These are phyloP conservation scores for Laticauda colubrina DNA, from an alignment of 2,113 vertebrate genomes.

Conservation along the genomic window DNA sequence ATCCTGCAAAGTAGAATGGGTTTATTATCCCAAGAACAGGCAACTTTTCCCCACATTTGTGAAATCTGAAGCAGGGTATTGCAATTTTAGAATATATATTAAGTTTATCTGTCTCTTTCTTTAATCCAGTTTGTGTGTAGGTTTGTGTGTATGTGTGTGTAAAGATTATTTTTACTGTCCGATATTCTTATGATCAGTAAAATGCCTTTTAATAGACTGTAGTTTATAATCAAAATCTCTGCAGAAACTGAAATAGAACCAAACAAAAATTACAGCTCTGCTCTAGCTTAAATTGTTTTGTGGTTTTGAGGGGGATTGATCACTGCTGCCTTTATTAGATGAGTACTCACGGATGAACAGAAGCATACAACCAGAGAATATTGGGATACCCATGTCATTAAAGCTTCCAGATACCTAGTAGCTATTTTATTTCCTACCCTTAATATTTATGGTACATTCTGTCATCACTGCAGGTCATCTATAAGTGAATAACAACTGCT, in stretches of 20 bases:
- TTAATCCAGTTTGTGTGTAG: background rate
- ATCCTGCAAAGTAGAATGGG: slow-evolving; percentile 23
- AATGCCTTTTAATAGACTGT: background rate
- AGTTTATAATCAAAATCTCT: background rate
- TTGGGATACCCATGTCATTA: fast-evolving
- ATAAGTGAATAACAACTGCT: background rate
- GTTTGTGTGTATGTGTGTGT: fast-evolving
- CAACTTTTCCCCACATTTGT: background rate
- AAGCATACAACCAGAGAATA: fast-evolving
- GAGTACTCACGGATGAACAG: background rate
- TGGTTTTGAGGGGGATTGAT: fast-evolving
- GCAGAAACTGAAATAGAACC: background rate
- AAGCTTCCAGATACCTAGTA: background rate
- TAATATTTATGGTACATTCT: fast-evolving
- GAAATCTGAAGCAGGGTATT: slow-evolving; percentile 21
- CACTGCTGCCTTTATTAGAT: fast-evolving
- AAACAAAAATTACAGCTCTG: background rate
- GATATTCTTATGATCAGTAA: fast-evolving
- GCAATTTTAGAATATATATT: slow-evolving; percentile 34
- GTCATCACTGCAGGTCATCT: background rate
- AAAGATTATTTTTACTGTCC: background rate
- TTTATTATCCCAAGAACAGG: slow-evolving; percentile 21
- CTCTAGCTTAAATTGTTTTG: background rate
- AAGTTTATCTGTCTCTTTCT: slow-evolving; percentile 35
- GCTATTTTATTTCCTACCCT: background rate